Evolutionary conservation across 2,888 invertebrate species (phyloP).

Genomic region (Amphipoea lucens): DNA sequence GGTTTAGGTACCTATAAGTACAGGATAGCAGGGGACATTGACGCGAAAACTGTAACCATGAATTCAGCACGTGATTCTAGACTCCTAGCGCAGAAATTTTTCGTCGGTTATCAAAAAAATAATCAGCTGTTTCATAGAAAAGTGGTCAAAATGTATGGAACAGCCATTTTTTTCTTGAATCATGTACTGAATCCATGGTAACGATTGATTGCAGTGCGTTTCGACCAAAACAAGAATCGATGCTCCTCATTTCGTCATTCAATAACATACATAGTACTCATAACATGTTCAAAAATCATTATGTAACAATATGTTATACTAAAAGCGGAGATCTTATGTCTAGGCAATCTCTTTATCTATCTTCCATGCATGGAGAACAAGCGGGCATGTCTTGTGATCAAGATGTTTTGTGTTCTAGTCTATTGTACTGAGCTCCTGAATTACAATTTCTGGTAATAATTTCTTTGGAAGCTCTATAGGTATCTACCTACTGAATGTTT

Average conservation of each 20-base stretch:
- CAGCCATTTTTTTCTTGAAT: no score
- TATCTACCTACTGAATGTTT: conserved; percentile 11
- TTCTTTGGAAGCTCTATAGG: not conserved
- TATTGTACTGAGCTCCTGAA: not conserved
- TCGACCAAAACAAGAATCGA: not conserved
- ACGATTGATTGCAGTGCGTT: not conserved
- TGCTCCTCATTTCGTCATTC: not conserved
- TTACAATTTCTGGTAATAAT: not conserved
- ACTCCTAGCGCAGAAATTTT: not conserved
- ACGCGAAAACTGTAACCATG: not conserved
- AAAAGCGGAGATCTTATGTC: not conserved
- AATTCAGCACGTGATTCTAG: not conserved
- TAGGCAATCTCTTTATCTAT: not conserved
- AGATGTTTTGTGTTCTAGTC: not conserved
- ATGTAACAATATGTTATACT: not conserved
- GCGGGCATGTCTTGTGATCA: not conserved
- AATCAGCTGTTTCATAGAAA: no score
- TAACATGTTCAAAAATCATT: not conserved
- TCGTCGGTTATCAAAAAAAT: not conserved
- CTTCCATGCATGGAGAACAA: not conserved
- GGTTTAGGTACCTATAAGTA: no score
- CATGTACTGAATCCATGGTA: not conserved
- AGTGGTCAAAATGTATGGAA: no score
- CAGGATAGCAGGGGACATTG: not conserved
- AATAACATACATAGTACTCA: not conserved